Evolutionary conservation across 1,140 invertebrate genomes (phyloP), one percentile per base, ranked within the genome.

Genomic region (Pogonus chalceus): DNA sequence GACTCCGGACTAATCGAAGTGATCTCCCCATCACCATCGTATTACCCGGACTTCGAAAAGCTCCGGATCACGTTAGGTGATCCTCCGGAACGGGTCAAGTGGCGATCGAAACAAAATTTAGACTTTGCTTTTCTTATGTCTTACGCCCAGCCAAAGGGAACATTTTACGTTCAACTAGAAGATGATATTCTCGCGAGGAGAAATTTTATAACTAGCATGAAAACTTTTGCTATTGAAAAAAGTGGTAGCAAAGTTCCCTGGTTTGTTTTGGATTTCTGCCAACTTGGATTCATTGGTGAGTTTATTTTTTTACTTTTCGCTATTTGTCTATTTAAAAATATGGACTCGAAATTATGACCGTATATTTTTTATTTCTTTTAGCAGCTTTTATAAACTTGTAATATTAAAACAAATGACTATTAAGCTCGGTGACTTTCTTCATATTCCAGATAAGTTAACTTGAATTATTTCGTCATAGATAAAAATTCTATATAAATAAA

Each of bases 121-220:
- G 95, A 98, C 69, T 95, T 90, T 71, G 87, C 92, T 3, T 98
- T 92, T 70, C 74, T 98, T 0, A 98, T 98, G 95, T 87, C 94
- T 57, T 97, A 96, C 68, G 87, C 87, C 9, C 88, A 92, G 62
- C 79, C 80, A 0, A 85, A 84, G 65, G 85, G 83, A 51, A 86
- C 80, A 0, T 90, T 87, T 67, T 89, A 89, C 60, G 77, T 90
- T 16, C 90, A 97, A 79, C 73, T 98, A 7, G 95, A 98, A 75
- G 96, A 98, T 71, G 95, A 98, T 68, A 90, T 98, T 56, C 74
- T 96, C 21, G 86, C 91, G 0, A 95, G 93, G 68, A 84, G 82
- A 2, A 81, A 84, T 56, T 96, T 90, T 67, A 80, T 95, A 58
- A 81, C 81, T 18, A 82, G 79, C 16, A 97, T 98, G 83, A 93